A percentile compares a stretch with the other conserved stretches of the same genome.
These are phyloP conservation scores for Bombus confusus DNA, from an alignment of 1,140 invertebrate genomes.

Conservation along the genomic window DNA sequence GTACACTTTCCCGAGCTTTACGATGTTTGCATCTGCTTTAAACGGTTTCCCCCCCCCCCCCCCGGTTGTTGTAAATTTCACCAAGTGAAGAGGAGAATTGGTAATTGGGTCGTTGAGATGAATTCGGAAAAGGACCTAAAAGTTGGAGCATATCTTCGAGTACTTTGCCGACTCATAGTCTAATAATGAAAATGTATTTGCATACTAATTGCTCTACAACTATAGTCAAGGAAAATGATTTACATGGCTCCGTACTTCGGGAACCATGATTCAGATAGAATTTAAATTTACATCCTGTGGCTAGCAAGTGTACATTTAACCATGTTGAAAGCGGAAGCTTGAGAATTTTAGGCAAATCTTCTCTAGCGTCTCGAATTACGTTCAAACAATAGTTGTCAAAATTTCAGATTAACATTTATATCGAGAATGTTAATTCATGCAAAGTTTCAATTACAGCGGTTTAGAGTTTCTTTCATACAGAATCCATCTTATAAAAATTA, in stretches of 20 bases:
- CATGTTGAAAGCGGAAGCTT: not conserved
- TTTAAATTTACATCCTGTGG: constrained; percentile 43
- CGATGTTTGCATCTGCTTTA: not conserved
- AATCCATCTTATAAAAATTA: too few relatives aligned
- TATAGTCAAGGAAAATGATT: constrained; percentile 50
- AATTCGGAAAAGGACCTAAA: constrained; percentile 28
- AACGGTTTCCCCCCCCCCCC: not conserved
- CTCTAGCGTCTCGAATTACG: not conserved
- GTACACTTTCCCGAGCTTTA: too few relatives aligned
- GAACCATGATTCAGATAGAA: constrained; percentile 29
- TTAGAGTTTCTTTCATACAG: too few relatives aligned
- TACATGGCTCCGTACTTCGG: constrained; percentile 31
- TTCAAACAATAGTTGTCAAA: not conserved
- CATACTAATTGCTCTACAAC: constrained; percentile 41
- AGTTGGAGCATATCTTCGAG: constrained; percentile 17
- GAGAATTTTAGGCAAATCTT: constrained; percentile 4
- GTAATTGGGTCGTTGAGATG: not conserved
- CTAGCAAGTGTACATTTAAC: constrained; percentile 5
- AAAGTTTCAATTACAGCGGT: not conserved
- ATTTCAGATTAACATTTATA: not conserved
- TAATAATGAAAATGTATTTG: constrained; percentile 58
- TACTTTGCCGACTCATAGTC: constrained; percentile 34
- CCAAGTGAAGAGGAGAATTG: not conserved
- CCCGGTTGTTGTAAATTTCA: not conserved
- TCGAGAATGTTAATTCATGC: not conserved